Base-by-base conservation (phyloP, 2,888 invertebrate species). In the Stictocephala bisonia region DNA sequence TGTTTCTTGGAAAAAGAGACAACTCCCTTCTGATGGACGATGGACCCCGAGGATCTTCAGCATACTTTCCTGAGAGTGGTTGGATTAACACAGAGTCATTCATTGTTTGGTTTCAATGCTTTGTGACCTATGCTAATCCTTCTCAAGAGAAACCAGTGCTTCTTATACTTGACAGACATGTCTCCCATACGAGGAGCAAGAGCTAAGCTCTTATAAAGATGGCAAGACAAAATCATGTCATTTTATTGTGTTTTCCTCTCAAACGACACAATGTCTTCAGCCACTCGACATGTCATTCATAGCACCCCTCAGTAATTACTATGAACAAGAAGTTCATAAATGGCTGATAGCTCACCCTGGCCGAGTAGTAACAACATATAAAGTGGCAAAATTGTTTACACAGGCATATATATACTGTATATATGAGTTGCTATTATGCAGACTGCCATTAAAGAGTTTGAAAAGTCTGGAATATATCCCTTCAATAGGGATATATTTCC, bases 401-500 rank as follows among this genome's bases (percentile, higher is more conserved):
- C 24, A 11, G n/a, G 51, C 79, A 20, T 81, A 73, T 74, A 56
- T 75, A 18, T 77, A n/a, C n/a, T n/a, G n/a, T n/a, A n/a, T n/a
- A n/a, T n/a, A n/a, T n/a, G 75, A 74, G 78, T 79, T 20, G 78
- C 79, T 41, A 75, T 70, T 29, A 74, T 81, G 64, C 41, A 73
- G 53, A 80, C 79, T 22, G 79, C 80, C 31, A 74, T 80, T 67
- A 80, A 79, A 13, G 24, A 26, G 6, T 84, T 83, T 79, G 71
- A 74, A 67, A 79, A 78, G 66, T 74, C 80, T 22, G 82, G 81
- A 27, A 73, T 82, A 64, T 51, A 22, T 22, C 51, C 81, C 20
- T 78, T 80, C 20, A 82, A 81, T 73, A 58, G 74, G 69, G 7
- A 77, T 53, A 72, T 76, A n/a, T 82, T 82, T 71, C 75, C 58